A percentile compares a stretch with the other conserved stretches of the same genome.
phyloP scores from a whole-genome alignment of 2,113 vertebrate species.

The Shinisaurus crocodilurus region DNA sequence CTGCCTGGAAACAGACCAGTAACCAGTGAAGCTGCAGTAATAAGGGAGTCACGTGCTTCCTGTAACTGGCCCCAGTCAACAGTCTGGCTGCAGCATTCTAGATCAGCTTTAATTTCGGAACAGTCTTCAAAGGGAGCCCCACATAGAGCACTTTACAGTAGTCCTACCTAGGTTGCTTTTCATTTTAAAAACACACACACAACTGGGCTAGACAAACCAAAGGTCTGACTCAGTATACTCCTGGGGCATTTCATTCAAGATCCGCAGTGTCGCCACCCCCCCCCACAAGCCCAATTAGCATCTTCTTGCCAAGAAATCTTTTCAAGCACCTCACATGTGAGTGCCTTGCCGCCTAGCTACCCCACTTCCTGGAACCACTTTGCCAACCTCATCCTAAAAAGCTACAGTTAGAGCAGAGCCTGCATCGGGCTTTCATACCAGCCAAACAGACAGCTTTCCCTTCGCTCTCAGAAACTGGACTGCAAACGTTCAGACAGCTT shows the following conservation, averaged over 20 bases:
- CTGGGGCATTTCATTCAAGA: not conserved
- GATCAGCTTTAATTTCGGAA: too few relatives aligned
- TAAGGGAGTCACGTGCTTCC: too few relatives aligned
- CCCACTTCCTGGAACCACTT: not conserved
- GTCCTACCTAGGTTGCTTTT: too few relatives aligned
- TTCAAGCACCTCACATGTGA: not conserved
- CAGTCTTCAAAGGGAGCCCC: too few relatives aligned
- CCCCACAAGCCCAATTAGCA: not conserved
- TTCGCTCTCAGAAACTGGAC: not conserved
- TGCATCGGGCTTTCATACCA: not conserved
- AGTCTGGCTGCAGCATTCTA: too few relatives aligned
- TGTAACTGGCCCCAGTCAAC: too few relatives aligned
- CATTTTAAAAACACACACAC: too few relatives aligned
- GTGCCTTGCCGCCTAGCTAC: not conserved
- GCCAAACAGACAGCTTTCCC: not conserved
- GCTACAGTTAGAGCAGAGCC: not conserved
- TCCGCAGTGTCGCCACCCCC: not conserved
- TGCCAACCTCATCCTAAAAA: not conserved
- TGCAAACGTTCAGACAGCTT: not conserved
- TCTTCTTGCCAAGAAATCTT: not conserved
- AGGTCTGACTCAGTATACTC: not conserved
- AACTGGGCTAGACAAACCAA: too few relatives aligned
- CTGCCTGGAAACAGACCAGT: too few relatives aligned
- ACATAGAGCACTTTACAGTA: too few relatives aligned
- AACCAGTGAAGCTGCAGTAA: too few relatives aligned